Percentiles rank a stretch among this genome's conserved stretches.
Evolutionary conservation across 2,113 vertebrate species (phyloP).

Genomic region (Hemicordylus capensis): DNA sequence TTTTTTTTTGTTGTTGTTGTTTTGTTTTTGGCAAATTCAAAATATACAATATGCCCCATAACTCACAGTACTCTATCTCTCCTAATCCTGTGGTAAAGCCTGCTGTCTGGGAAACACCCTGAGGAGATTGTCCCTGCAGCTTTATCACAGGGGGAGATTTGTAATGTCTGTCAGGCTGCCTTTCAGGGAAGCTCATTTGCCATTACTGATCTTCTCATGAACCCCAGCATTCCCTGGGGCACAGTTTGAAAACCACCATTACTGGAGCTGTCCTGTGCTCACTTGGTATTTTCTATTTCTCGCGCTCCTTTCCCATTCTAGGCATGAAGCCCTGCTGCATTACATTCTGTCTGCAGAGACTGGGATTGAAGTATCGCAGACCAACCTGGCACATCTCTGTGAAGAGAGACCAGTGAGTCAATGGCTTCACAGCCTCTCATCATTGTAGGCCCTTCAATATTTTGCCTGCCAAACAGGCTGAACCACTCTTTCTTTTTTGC

Average conservation of each 20-base stretch:
- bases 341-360: conserved; percentile 90
- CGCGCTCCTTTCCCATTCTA: conserved; percentile 63
- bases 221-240: too few species aligned
- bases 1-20: too few species aligned
- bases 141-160: background rate
- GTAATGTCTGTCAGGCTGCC: background rate
- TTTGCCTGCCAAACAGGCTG: conserved; percentile 24
- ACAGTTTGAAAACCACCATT: background rate
- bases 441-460: background rate
- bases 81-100: too few species aligned
- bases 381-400: conserved; percentile 90
- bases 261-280: background rate
- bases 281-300: background rate
- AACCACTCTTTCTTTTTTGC: background rate
- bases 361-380: conserved; percentile 91
- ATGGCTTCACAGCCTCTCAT: conserved; percentile 19
- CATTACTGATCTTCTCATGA: background rate
- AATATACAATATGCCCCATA: background rate
- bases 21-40: too few species aligned
- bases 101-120: too few species aligned
- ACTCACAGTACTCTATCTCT: too few species aligned
- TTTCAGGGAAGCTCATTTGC: background rate
- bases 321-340: conserved; percentile 87
- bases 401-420: conserved; percentile 84
- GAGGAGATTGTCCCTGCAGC: too few species aligned